Percentiles rank a stretch among this genome's conserved stretches.
Conservation (phyloP, 2,113 vertebrate genomes). For the Cyrtonyx montezumae region DNA sequence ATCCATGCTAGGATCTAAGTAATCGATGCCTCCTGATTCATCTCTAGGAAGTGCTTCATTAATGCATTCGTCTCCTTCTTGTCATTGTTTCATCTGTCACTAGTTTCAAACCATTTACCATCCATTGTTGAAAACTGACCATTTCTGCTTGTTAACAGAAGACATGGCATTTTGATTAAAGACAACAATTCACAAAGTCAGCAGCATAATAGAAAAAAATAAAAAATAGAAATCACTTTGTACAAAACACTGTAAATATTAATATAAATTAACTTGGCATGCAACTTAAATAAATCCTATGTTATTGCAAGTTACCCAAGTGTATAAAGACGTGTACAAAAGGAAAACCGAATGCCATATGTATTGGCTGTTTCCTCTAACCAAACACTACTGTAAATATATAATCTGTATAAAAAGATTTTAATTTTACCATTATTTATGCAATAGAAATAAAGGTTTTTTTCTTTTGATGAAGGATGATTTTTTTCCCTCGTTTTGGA, state of each 20-base stretch:
- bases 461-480: conserved; percentile 78
- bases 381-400: conserved; percentile 91
- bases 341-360: conserved; percentile 83
- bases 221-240: conserved; percentile 67
- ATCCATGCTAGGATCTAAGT: neutral
- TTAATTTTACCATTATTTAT: conserved; percentile 90
- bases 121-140: neutral
- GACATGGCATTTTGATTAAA: conserved; percentile 51
- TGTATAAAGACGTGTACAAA: conserved; percentile 85
- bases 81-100: neutral
- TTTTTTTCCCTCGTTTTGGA: conserved; percentile 29
- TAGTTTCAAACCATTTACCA: neutral
- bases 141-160: conserved; percentile 9
- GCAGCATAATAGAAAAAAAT: conserved; percentile 73
- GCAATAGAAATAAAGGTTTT: conserved; percentile 91
- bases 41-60: neutral
- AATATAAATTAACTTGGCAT: conserved; percentile 88
- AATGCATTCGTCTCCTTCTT: neutral
- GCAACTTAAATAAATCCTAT: conserved; percentile 82
- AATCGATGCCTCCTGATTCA: neutral
- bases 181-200: conserved; percentile 53
- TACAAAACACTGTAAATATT: conserved; percentile 82
- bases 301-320: conserved; percentile 81
- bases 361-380: conserved; percentile 81
- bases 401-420: conserved; percentile 91